phyloP scores from a whole-genome alignment of 2,888 invertebrate species.

The Deilephila porcellus region DNA sequence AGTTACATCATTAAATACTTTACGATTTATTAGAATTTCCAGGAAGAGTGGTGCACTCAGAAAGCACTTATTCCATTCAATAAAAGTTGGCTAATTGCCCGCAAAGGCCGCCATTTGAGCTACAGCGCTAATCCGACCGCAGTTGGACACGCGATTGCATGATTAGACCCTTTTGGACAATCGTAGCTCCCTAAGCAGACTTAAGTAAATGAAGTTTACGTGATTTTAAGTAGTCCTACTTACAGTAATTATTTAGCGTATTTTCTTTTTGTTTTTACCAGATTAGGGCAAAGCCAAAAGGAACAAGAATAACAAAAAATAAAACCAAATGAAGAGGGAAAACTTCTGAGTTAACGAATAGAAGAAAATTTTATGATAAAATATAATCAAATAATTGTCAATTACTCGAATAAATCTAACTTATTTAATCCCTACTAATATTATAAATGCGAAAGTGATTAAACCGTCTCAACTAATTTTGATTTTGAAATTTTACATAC shows the following conservation, averaged over 20 bases:
- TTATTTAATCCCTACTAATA: too few species aligned
- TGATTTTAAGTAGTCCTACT: constrained; percentile 8
- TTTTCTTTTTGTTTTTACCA: not conserved
- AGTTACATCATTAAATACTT: not conserved
- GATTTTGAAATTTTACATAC: too few species aligned
- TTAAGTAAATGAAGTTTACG: constrained; percentile 23
- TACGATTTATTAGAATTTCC: constrained; percentile 11
- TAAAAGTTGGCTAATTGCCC: constrained; percentile 47
- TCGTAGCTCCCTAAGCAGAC: constrained; percentile 7
- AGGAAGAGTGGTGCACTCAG: constrained; percentile 28
- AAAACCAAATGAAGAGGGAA: too few species aligned
- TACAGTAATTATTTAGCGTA: not conserved
- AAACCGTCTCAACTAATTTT: too few species aligned
- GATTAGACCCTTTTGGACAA: constrained; percentile 38
- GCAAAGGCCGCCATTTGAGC: constrained; percentile 38
- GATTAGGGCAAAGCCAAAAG: not conserved
- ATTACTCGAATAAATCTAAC: too few species aligned
- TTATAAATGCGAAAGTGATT: too few species aligned
- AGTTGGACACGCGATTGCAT: constrained; percentile 45
- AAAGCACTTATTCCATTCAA: constrained; percentile 40
- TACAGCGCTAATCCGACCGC: constrained; percentile 36
- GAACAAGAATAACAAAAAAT: not conserved
- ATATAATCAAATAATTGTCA: too few species aligned
- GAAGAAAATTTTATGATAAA: too few species aligned
- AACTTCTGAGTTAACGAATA: too few species aligned